Evolutionary conservation across 1,140 invertebrate species (phyloP), one percentile per base, ranked within the genome.

Genomic region (Lucilia sericata): DNA sequence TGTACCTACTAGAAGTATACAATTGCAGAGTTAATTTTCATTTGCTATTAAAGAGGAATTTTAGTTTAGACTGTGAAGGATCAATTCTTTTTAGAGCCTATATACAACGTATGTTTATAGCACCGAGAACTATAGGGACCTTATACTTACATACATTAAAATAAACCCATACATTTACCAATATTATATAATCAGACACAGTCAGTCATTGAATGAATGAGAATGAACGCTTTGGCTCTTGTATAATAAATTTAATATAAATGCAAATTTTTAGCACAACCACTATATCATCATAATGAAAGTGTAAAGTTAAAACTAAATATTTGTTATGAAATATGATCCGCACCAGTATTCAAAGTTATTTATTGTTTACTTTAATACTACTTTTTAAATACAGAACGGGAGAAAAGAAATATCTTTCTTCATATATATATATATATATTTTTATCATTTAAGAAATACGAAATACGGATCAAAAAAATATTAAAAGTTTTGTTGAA

Each of bases 241-340:
- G 42, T 80, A 49, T 80, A 49, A 49, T 30, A 80, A 80, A 80
- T 80, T 80, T 80, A 80, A 80, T 80, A 49, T 80, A 80, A 80
- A 80, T 80, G 76, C 76, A 80, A 80, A 80, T 80, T 80, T 30
- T 49, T 78, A 19, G 30, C 75, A 78, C 75, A 80, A 80, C 76
- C 10, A 80, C 76, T 8, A 42, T 10, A 49, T 80, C 76, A 49
- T 80, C 19, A 51, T 80, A 80, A 49, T 80, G 76, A 80, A 80
- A 80, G 76, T 80, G 42, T 80, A 49, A 80, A 80, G 76, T 80
- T 80, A 80, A 70, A 80, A 80, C 76, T 80, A 80, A 80, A 80
- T 80, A 80, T 80, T 80, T 49, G 76, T 19, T 80, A 80, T 80
- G 76, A 80, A 80, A 80, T 80, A 80, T 80, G 76, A 80, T 80